Base-by-base conservation (phyloP, 2,888 invertebrate species). In the Glaucopsyche alexis region DNA sequence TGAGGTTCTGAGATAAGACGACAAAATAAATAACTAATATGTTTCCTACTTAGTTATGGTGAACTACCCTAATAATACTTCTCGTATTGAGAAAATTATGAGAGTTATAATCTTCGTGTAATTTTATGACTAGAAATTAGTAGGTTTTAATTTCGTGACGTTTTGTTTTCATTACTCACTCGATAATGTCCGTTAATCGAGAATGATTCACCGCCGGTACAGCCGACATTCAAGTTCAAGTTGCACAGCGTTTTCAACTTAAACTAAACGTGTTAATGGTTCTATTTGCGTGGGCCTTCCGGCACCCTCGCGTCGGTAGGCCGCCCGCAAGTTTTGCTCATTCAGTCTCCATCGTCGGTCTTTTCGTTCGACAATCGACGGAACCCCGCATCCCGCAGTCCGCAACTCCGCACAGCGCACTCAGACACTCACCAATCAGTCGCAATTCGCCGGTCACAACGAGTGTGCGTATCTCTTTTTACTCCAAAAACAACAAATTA, bases 361-460 rank as follows among this genome's bases (percentile, higher is more conserved):
- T 52, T 67, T 64, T 60, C 71, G 72, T 71, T 71, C 71, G 71
- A 67, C 52, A 71, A 40, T 47, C 74, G 55, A 67, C 60, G 60
- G 29, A 60, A 14, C 60, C 71, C 79, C 76, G 78, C 78, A 74
- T 73, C n/a, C 60, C 60, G 60, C 29, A 19, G 8, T 4, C 19
- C 16, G 64, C 38, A 29, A 64, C 29, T 64, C 38, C 64, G 71
- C 73, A 74, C 29, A 29, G 29, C 55, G 55, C 1, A 19, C 6
- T 4, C 19, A 14, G 64, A 11, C 3, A 47, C 52, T 50, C 77
- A 71, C 77, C 74, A 77, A 72, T 77, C 78, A 80, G 91, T 90
- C 86, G 87, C 82, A 79, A 83, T 84, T 84, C 83, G 84, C 84
- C 86, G 83, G 81, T 82, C 84, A 82, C 78, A 77, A 80, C 79